These are phyloP conservation scores for Eueides isabella DNA, from an alignment of 1,140 invertebrate genomes.

Conservation along the genomic window DNA sequence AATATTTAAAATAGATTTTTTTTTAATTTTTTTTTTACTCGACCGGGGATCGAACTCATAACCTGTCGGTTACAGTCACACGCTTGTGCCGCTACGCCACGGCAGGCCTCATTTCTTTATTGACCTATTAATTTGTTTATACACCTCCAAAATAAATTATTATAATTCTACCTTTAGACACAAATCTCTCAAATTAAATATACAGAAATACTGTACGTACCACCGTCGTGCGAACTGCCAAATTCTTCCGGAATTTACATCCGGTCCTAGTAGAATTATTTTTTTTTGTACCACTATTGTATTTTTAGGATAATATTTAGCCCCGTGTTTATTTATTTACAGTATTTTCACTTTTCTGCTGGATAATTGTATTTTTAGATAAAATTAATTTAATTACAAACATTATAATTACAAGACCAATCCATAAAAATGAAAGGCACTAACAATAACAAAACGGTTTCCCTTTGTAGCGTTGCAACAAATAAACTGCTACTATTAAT, in stretches of 20 bases:
- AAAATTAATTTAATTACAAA: background rate
- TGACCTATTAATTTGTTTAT: too few species aligned
- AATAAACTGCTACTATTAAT: slow-evolving; percentile 28
- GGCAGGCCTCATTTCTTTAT: too few species aligned
- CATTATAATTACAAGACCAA: background rate
- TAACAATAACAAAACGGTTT: slow-evolving; percentile 19
- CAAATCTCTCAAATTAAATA: background rate
- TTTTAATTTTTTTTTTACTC: too few species aligned
- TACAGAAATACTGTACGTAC: background rate
- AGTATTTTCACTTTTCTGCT: too few species aligned
- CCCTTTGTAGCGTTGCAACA: slow-evolving; percentile 25
- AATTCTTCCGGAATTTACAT: background rate
- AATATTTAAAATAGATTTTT: too few species aligned
- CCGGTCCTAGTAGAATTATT: background rate
- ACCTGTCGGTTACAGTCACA: too few species aligned
- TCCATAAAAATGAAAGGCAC: slow-evolving; percentile 14
- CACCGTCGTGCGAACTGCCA: background rate
- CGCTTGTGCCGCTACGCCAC: too few species aligned
- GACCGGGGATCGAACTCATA: too few species aligned
- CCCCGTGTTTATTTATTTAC: too few species aligned
- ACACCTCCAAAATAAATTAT: too few species aligned
- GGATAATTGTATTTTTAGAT: too few species aligned
- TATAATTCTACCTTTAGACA: background rate
- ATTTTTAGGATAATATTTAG: too few species aligned
- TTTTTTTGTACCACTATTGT: background rate